phyloP scores from a whole-genome alignment of 2,888 invertebrate species.

The Luperina testacea region DNA sequence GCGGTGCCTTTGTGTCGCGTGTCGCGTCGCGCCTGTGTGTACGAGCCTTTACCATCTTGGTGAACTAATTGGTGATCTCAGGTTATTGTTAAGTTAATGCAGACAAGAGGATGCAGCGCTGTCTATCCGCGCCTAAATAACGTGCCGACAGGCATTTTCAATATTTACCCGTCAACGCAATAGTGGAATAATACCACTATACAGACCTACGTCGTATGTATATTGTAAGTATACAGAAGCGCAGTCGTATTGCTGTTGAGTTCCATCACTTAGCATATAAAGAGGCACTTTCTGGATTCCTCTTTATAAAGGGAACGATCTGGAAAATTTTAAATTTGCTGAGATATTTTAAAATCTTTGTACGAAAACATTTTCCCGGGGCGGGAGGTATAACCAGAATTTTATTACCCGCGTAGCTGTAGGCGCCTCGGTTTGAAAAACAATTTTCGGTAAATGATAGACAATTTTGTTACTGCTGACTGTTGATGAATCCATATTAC shows the following conservation, averaged over 20 bases:
- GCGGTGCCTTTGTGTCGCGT: too few relatives aligned
- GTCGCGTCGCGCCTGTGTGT: too few relatives aligned
- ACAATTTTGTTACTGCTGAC: too few relatives aligned
- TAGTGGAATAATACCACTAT: neutral
- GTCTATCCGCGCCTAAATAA: neutral
- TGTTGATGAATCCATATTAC: too few relatives aligned
- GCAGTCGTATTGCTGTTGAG: conserved; percentile 51
- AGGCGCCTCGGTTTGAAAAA: neutral
- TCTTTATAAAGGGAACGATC: conserved; percentile 55
- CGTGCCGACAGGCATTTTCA: neutral
- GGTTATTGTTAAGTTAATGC: neutral
- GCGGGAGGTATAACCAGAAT: neutral
- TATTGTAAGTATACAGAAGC: conserved; percentile 24
- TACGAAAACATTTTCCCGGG: conserved; percentile 23
- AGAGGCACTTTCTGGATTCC: conserved; percentile 62
- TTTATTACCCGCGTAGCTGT: conserved; percentile 4
- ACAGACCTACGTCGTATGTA: neutral
- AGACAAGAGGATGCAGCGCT: neutral
- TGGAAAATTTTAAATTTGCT: conserved; percentile 54
- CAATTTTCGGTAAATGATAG: neutral
- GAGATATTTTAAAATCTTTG: conserved; percentile 48
- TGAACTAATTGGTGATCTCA: neutral
- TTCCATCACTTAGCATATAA: conserved; percentile 68
- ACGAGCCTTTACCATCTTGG: neutral
- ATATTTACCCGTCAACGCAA: neutral